Evolutionary conservation across 2,888 invertebrate genomes (phyloP), one percentile per base, ranked within the genome.

Genomic region (Zootermopsis nevadensis): DNA sequence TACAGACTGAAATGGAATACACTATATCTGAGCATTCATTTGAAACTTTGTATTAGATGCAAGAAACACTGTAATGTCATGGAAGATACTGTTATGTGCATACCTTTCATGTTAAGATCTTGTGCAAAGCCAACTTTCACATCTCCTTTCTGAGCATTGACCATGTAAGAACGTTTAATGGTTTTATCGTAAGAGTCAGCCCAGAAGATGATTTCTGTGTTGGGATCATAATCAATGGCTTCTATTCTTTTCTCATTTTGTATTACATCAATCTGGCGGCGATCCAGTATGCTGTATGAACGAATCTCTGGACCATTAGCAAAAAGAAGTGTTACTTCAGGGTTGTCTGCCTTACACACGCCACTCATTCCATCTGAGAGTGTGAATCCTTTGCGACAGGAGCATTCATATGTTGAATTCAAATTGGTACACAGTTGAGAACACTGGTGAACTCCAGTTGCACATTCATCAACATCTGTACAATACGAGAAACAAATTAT

Each of bases 371-470:
- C 93, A 87, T 96, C 96, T 0, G 94, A 93, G 53, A 95, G 89
- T 85, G 92, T 90, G 90, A 97, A 98, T 1, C 97, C 97, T 0
- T 94, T 93, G 12, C 94, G 92, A 87, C 99, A 99, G 35, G 94
- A 93, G 89, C 99, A 99, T 82, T 94, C 93, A 88, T 94, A 97
- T 0, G 95, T 94, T 42, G 99, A 99, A 88, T 99, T 98, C 79
- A 97, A 89, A 89, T 99, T 99, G 82, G 93, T 92, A 88, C 99
- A 99, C 60, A 95, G 91, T 88, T 99, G 99, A 1, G 98, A 97
- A 90, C 99, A 99, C 85, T 95, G 95, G 89, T 97, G 96, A 35
- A 92, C 92, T 83, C 96, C 95, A 31, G 93, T 93, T 0, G 92
- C 91, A 88, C 99, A 99, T 90, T 99, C 99, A 89, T 99, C 95